A percentile compares a stretch with the other conserved stretches of the same genome.
phyloP scores from a whole-genome alignment of 2,888 invertebrate species.

The Hyalella azteca region DNA sequence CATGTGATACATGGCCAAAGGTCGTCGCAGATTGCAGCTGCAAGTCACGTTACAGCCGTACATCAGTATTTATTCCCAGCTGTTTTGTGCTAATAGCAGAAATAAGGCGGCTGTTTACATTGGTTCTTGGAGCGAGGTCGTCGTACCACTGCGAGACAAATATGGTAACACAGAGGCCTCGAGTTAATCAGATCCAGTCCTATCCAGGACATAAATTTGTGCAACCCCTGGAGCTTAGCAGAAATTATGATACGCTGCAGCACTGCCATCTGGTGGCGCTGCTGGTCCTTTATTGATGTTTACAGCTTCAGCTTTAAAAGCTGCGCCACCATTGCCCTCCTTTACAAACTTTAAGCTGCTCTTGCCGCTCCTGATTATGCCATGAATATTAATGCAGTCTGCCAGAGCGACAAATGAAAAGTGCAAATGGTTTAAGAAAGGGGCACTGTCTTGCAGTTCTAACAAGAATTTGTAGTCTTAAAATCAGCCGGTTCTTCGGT shows the following conservation, averaged over 20 bases:
- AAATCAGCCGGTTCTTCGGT: too few species aligned
- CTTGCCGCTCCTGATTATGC: not conserved
- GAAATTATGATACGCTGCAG: slow-evolving; percentile 20
- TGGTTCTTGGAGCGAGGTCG: too few species aligned
- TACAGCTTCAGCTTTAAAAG: slow-evolving; percentile 33
- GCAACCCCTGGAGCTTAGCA: not conserved
- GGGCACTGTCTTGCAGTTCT: too few species aligned
- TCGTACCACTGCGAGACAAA: too few species aligned
- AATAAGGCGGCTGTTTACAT: too few species aligned
- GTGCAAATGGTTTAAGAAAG: too few species aligned
- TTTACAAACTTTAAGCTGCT: slow-evolving; percentile 14
- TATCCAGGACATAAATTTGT: not conserved
- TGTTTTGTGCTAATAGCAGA: too few species aligned
- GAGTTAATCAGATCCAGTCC: not conserved
- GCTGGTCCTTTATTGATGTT: slow-evolving; percentile 1
- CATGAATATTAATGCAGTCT: slow-evolving; percentile 16
- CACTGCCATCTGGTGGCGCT: not conserved
- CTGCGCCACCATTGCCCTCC: not conserved
- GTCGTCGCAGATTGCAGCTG: too few species aligned
- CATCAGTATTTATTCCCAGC: too few species aligned
- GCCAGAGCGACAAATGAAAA: not conserved
- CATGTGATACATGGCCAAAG: too few species aligned
- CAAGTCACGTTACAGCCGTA: too few species aligned
- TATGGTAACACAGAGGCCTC: not conserved
- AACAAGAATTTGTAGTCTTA: too few species aligned